Base-by-base conservation (phyloP, 2,888 invertebrate species). In the Uropetala carovei region DNA sequence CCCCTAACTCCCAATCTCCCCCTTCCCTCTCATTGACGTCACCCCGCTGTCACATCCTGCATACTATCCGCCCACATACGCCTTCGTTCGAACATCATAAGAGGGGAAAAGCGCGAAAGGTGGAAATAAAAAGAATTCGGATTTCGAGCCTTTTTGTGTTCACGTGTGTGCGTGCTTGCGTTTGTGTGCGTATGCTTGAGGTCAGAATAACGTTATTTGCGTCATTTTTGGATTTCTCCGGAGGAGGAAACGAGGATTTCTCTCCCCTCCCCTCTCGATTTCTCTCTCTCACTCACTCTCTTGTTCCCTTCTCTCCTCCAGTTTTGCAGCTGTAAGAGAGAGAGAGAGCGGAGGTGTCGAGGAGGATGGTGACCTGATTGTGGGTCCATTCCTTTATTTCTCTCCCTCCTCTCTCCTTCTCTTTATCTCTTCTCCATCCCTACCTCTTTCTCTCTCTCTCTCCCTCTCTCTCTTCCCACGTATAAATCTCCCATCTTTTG, bases 101-200 rank as follows among this genome's bases (percentile, higher is more conserved):
- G 27, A 22, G 86, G 59, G 60, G 86, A 18, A 27, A 27, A 60
- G 58, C 60, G 86, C 86, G 60, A 86, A 60, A 30, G 27, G 86
- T 86, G 86, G 60, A 86, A 86, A 86, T 86, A 86, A 86, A 86
- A 86, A 86, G 86, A 86, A 43, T 89, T 64, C 27, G 89, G 64
- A 89, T 89, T 89, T 89, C 64, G 89, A 89, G 64, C 64, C 89
- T 16, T 89, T 59, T 89, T 18, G 14, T 60, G 27, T 30, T 86
- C 86, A 22, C 85, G 27, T 18, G 86, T 59, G 64, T 43, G 64
- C 43, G 43, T 83, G 18, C 56, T 11, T 83, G n/a, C 10, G n/a
- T 56, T 43, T n/a, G n/a, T 57, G 83, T 18, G 56, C 83, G 82
- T 59, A 11, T 27, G 57, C 86, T 57, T 85, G 64, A 89, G 89